Base-by-base conservation (phyloP, 1,140 invertebrate species). In the Colletes latitarsis region DNA sequence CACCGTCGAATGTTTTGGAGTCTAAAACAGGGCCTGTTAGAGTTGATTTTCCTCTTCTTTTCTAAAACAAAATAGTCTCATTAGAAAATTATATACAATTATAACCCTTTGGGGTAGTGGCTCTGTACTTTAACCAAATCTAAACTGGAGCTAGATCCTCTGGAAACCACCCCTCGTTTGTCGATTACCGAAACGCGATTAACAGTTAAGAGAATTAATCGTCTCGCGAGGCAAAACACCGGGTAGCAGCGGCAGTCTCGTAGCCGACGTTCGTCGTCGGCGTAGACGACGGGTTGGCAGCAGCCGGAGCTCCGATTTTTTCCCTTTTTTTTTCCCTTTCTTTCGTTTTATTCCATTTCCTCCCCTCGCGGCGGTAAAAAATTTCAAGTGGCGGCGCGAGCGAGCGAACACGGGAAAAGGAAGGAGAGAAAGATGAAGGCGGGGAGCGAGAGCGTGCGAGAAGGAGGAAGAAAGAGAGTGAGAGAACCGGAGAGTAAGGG, bases 321-420 rank as follows among this genome's bases (percentile, higher is more conserved):
- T 77, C 52, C 57, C 72, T 57, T 39, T 78, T 82, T 62, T 77
- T 73, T 73, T 53, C 58, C 17, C 52, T 73, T 83, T 87, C 86
- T 82, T 82, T 88, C 88, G 82, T 87, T 88, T 89, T 86, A 88
- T 89, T 88, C 76, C 84, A 85, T 88, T 88, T 87, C 84, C 83
- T 82, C 79, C 85, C 88, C 86, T 86, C 85, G 78, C 79, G 84
- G 82, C 73, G 84, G 86, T 88, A 89, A 89, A 89, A 85, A 88
- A 82, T 81, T 83, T 89, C 88, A 88, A 89, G 85, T 83, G 75
- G 74, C 77, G 63, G 79, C 73, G 82, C 83, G 83, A 88, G 77
- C 77, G 85, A 67, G 62, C 70, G 76, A 70, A 82, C 77, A 76
- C 62, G 63, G 58, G 41, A 49, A 55, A 81, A 58, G 30, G 57